A percentile compares a stretch with the other conserved stretches of the same genome.
Conservation (phyloP, 2,888 invertebrate genomes). For the Erebia ligea region DNA sequence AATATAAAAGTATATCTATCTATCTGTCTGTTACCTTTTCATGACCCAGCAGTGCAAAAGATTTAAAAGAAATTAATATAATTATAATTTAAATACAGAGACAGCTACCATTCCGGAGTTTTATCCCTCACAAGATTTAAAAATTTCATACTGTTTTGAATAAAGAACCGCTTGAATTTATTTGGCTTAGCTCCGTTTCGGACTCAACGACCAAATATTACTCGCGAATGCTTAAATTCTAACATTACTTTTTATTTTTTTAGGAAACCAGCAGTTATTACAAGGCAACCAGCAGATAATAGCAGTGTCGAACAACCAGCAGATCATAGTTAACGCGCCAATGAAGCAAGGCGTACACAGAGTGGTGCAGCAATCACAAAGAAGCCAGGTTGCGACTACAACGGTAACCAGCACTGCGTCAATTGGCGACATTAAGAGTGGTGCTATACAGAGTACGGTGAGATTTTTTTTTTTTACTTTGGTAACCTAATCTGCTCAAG, state of each 20-base stretch:
- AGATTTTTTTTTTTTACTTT: slow-evolving; percentile 37
- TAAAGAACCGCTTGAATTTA: too few relatives aligned
- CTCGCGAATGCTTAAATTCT: not conserved
- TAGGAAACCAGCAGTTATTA: slow-evolving; percentile 59
- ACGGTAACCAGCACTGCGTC: slow-evolving; percentile 48
- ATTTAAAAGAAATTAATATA: too few relatives aligned
- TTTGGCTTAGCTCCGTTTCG: too few relatives aligned
- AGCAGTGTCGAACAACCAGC: slow-evolving; percentile 71
- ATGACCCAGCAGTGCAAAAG: too few relatives aligned
- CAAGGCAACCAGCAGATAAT: slow-evolving; percentile 70
- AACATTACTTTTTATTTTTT: slow-evolving; percentile 18
- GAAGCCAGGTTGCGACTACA: slow-evolving; percentile 55
- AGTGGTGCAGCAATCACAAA: slow-evolving; percentile 61
- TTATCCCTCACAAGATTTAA: too few relatives aligned
- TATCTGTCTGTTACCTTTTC: too few relatives aligned
- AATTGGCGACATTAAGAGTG: slow-evolving; percentile 56
- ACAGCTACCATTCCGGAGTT: too few relatives aligned
- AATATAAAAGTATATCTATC: too few relatives aligned
- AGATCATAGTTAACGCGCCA: slow-evolving; percentile 69
- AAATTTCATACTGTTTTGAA: too few relatives aligned
- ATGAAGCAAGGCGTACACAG: slow-evolving; percentile 65
- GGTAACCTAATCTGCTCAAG: not conserved
- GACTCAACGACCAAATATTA: not conserved
- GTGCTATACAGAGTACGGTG: slow-evolving; percentile 62
- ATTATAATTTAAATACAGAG: too few relatives aligned